phyloP scores from a whole-genome alignment of 2,113 vertebrate genomes.

The Forbesichthys agassizii region DNA sequence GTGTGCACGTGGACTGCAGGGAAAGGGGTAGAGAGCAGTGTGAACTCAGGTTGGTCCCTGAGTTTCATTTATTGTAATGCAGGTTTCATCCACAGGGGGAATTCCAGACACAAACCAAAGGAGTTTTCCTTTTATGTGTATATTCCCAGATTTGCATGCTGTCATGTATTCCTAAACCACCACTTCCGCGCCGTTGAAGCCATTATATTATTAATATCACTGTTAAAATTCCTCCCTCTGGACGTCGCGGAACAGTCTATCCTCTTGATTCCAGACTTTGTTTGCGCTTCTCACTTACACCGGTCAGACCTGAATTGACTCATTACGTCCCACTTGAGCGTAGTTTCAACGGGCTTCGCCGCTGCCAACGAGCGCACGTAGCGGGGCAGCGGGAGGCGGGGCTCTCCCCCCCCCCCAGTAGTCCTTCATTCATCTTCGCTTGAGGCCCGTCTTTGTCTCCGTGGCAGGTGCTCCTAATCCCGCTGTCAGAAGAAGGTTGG shows the following conservation, averaged over 20 bases:
- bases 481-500: conserved; percentile 53
- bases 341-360: neutral
- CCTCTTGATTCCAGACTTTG: neutral
- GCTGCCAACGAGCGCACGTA: neutral
- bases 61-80: too few species aligned
- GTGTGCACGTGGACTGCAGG: too few species aligned
- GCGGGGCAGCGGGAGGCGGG: neutral
- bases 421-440: conserved; percentile 61
- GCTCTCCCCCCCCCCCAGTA: conserved; percentile 17
- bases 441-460: conserved; percentile 60
- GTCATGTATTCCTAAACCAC: too few species aligned
- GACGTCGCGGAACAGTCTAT: neutral
- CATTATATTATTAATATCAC: too few species aligned
- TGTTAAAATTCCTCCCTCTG: too few species aligned
- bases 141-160: too few species aligned
- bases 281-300: neutral
- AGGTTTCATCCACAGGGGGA: too few species aligned
- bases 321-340: conserved; percentile 12
- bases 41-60: too few species aligned
- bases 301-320: conserved; percentile 33
- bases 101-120: too few species aligned
- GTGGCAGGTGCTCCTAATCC: conserved; percentile 72
- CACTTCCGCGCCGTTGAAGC: too few species aligned
- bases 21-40: too few species aligned
- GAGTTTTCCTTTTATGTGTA: too few species aligned